Evolutionary conservation across 2,113 vertebrate genomes (phyloP).

Genomic region (Geothlypis trichas): DNA sequence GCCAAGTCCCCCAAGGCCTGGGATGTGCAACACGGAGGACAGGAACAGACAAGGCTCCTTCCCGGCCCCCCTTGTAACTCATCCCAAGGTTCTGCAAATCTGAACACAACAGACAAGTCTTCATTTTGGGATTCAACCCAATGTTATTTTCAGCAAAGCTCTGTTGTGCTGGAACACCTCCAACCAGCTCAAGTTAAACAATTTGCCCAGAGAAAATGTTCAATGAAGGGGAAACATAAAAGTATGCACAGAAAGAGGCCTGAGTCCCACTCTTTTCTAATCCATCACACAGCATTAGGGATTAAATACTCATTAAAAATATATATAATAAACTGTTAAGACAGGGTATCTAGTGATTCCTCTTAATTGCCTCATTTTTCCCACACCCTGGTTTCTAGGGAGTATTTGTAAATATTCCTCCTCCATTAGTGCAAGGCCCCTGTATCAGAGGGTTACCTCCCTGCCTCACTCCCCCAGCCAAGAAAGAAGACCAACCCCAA

Average conservation of each 20-base stretch:
- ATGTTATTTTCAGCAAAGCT: not conserved
- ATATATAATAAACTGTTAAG: slow-evolving; percentile 17
- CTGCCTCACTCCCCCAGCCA: not conserved
- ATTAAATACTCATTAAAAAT: slow-evolving; percentile 51
- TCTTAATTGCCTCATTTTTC: slow-evolving; percentile 44
- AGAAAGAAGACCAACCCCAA: not conserved
- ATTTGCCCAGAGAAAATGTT: slow-evolving; percentile 35
- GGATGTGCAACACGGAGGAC: not conserved
- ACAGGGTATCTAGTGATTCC: slow-evolving; percentile 5
- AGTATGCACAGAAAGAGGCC: slow-evolving; percentile 40
- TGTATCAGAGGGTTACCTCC: not conserved
- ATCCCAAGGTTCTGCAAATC: not conserved
- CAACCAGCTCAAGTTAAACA: slow-evolving; percentile 36
- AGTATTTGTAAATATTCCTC: not conserved
- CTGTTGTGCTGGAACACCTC: slow-evolving; percentile 33
- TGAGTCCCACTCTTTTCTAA: slow-evolving; percentile 29
- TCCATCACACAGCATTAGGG: slow-evolving; percentile 35
- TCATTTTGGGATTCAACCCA: not conserved
- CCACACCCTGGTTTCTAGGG: not conserved
- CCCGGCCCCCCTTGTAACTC: rapidly evolving
- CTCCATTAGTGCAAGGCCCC: not conserved
- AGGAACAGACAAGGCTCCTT: not conserved
- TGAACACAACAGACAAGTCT: not conserved
- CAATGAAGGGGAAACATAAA: slow-evolving; percentile 44
- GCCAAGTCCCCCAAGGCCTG: too few relatives aligned